These are phyloP conservation scores for Gryllus bimaculatus DNA, from an alignment of 1,140 invertebrate genomes.

Conservation along the genomic window DNA sequence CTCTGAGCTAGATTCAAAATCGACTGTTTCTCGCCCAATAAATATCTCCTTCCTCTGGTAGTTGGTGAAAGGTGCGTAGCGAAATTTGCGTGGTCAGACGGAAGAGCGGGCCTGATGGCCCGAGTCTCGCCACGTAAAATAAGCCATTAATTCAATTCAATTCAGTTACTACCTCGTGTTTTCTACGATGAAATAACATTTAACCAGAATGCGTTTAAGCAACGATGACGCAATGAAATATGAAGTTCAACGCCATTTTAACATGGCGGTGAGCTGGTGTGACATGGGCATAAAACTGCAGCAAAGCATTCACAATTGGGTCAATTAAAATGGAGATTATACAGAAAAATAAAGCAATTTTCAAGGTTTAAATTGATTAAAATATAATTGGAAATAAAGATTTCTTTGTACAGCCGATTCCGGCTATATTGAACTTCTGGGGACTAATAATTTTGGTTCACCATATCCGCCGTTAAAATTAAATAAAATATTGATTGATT, in stretches of 20 bases:
- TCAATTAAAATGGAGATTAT: conserved; percentile 25
- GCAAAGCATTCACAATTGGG: conserved; percentile 24
- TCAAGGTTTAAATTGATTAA: conserved; percentile 8
- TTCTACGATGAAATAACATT: conserved; percentile 22
- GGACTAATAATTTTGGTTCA: no score
- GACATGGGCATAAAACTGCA: conserved; percentile 25
- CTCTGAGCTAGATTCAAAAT: no score
- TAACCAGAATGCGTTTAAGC: conserved; percentile 19
- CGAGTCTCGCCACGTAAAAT: no score
- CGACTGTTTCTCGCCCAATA: no score
- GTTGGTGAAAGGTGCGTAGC: no score
- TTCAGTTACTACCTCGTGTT: conserved; percentile 37
- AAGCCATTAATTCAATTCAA: no score
- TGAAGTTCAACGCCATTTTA: conserved; percentile 16
- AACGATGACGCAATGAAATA: conserved; percentile 21
- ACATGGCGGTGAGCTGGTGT: conserved; percentile 14
- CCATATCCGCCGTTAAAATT: no score
- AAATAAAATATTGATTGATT: no score
- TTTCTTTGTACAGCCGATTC: conserved; percentile 12
- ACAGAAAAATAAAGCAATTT: conserved; percentile 11
- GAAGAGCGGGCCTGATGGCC: no score
- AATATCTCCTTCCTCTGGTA: no score
- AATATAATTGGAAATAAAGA: conserved; percentile 10
- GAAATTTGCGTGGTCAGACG: no score
- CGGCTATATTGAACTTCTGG: no score